phyloP scores from a whole-genome alignment of 2,797 vertebrate genomes.

The Chaunax sp. region DNA sequence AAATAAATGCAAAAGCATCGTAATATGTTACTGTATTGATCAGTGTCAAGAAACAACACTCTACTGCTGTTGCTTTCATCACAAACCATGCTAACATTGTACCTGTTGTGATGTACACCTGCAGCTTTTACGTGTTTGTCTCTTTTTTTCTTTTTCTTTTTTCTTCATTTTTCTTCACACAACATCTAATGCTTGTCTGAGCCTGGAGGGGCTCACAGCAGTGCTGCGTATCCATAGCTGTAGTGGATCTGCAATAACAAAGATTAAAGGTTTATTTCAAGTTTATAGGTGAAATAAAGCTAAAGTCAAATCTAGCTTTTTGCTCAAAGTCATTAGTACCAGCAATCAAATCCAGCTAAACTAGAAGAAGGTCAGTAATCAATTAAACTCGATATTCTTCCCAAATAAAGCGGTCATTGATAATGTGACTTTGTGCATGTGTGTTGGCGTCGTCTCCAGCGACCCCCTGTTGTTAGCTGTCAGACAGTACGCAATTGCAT shows the following conservation, averaged over 20 bases:
- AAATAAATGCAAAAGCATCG: slow-evolving; percentile 16
- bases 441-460: slow-evolving; percentile 22
- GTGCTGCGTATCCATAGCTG: not conserved
- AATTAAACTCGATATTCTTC: slow-evolving; percentile 45
- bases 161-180: too few relatives aligned
- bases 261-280: too few relatives aligned
- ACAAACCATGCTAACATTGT: too few relatives aligned
- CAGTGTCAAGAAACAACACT: not conserved
- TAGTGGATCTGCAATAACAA: slow-evolving; percentile 16
- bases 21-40: slow-evolving; percentile 8
- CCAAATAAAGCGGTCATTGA: slow-evolving; percentile 49
- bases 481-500: slow-evolving; percentile 52
- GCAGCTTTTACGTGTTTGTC: slow-evolving; percentile 54
- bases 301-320: slow-evolving; percentile 36
- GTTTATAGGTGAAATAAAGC: slow-evolving; percentile 28
- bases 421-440: slow-evolving; percentile 25
- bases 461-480: slow-evolving; percentile 39
- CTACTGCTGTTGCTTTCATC: not conserved
- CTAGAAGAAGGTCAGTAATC: slow-evolving; percentile 29
- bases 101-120: too few relatives aligned
- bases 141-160: slow-evolving; percentile 45
- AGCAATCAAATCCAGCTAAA: slow-evolving; percentile 29
- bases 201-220: not conserved
- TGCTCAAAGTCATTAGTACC: slow-evolving; percentile 35
- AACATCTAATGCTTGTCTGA: too few relatives aligned